Evolutionary conservation across 2,888 invertebrate species (phyloP), one percentile per base, ranked within the genome.

Genomic region (Rotaria magnacalcarata): DNA sequence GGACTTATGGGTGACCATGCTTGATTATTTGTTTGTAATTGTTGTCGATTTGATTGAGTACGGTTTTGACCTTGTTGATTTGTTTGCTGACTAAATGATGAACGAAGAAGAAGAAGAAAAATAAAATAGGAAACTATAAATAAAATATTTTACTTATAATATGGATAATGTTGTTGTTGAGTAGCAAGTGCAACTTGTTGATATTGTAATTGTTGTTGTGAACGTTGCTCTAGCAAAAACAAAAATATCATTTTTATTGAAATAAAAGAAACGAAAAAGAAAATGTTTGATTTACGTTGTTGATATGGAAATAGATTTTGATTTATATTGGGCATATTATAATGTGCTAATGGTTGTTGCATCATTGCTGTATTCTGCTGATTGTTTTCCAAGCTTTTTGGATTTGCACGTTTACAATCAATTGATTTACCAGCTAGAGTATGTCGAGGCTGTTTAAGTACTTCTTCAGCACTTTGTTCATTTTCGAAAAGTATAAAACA

Each of bases 401-500:
- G 80, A 80, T 80, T 80, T 21, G 80, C 80, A n/a, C 34, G 80
- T 80, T 80, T 80, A 80, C 80, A 80, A 80, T 80, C 80, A 47
- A 80, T 47, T 2, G 21, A 24, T 54, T 56, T 52, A 2, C 56
- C 84, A 19, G 11, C 54, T n/a, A 84, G 24, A 16, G 52, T 54
- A 56, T 84, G 84, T 84, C 56, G 52, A 47, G 50, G 41, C 54
- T 84, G 84, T n/a, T 84, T n/a, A n/a, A 84, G 56, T 5, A 84
- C 56, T 24, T 84, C 84, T 34, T 84, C 84, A 6, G 80, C 80
- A n/a, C 80, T 80, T 47, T 80, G 80, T 47, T 80, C 80, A 80
- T 80, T 80, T 80, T 80, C 80, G 19, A 80, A 80, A 47, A 80
- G 80, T 47, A 84, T 41, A 54, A 84, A 84, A 84, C 84, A 84